Conservation (phyloP, 2,113 vertebrate genomes). For the Sterna hirundo region DNA sequence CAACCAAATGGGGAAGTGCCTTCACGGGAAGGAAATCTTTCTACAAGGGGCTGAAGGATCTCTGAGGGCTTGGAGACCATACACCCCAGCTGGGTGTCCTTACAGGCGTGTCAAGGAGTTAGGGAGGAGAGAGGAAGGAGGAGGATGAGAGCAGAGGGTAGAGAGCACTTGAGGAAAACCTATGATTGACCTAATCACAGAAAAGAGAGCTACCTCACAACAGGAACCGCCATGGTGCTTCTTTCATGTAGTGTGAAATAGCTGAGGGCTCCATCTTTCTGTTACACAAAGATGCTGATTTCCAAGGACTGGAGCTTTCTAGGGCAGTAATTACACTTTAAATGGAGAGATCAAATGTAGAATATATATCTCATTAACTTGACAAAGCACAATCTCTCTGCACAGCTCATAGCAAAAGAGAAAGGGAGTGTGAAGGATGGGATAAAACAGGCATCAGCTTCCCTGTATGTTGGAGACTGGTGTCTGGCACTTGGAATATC, state of each 20-base stretch:
- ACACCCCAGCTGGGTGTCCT: not conserved
- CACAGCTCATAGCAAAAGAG: not conserved
- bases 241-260: not conserved
- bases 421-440: not conserved
- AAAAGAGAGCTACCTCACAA: not conserved
- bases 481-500: not conserved
- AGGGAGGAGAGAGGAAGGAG: not conserved
- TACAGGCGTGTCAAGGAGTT: not conserved
- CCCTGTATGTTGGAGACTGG: not conserved
- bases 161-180: not conserved
- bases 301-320: not conserved
- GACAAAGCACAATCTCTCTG: not conserved
- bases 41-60: not conserved
- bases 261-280: not conserved
- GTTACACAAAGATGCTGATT: not conserved
- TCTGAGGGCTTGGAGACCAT: not conserved
- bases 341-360: not conserved
- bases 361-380: constrained; percentile 31
- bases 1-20: not conserved
- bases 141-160: not conserved
- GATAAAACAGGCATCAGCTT: not conserved
- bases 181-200: not conserved
- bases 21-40: not conserved
- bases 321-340: constrained; percentile 34
- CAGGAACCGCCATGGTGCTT: not conserved